Base-by-base conservation (phyloP, 1,140 invertebrate species). In the Trichogramma pretiosum region DNA sequence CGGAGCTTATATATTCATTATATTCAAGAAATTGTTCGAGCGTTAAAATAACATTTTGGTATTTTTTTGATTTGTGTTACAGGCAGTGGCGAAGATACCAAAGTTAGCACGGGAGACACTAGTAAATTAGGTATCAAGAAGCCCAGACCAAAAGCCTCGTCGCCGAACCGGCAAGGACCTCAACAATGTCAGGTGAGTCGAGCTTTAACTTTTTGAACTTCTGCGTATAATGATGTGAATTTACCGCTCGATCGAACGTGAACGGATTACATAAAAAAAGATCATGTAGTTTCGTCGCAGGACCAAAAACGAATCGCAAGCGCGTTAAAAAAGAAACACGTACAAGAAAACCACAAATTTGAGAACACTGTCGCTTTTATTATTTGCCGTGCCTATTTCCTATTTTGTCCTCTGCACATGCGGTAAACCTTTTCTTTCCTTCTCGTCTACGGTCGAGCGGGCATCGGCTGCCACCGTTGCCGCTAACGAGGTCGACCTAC, bases 81-180 rank as follows among this genome's bases (percentile, higher is more conserved):
- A 72, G 70, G 68, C 34, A 72, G 68, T 54, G 70, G 70, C 50
- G 68, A 72, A 56, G 70, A 72, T 32, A 71, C 68, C 17, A 70
- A 67, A 58, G 58, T 63, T 28, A 64, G 64, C 37, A 54, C 60
- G 44, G 61, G 65, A 10, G 69, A 73, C 61, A 68, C 62, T 41
- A 65, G 60, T 18, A 74, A 72, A 53, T 62, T 70, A 42, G 70
- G 67, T 16, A 72, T 76, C n/a, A 84, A 81, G 63, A 84, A 83
- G 62, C 75, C 80, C 53, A 76, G 83, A 50, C 78, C 80, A 3
- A 87, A 87, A 65, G 77, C 84, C 53, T 79, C 82, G 21, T 86
- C 85, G 24, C 84, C 84, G 18, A 87, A 84, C 61, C 70, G 85
- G 46, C 84, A 86, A 68, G 84, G 84, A 40, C 83, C 84, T 39